A percentile compares a stretch with the other conserved stretches of the same genome.
Conservation (phyloP, 2,113 vertebrate genomes). For the Ovis aries region ARS-UI_Ramb_v3.0 NC_056057.1:47971001-47971500, state of each 20-base stretch:
- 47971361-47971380: slow-evolving; percentile 33
- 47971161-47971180: background rate
- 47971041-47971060: background rate
- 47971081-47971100: background rate
- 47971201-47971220: background rate
- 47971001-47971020: background rate
- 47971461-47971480: slow-evolving; percentile 46
- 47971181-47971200: background rate
- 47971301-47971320: slow-evolving; percentile 43
- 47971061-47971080: background rate
- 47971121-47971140: background rate
- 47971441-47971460: background rate
- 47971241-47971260: background rate
- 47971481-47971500: slow-evolving; percentile 46
- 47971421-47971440: slow-evolving; percentile 35
- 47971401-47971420: slow-evolving; percentile 53
- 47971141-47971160: background rate
- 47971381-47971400: background rate
- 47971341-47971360: slow-evolving; percentile 26
- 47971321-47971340: background rate
- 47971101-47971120: slow-evolving; percentile 16
- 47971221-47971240: slow-evolving; percentile 14
- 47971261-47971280: slow-evolving; percentile 21
- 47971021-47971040: background rate
- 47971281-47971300: slow-evolving; percentile 11